phyloP scores from a whole-genome alignment of 2,888 invertebrate species.

The Harmothoe impar region DNA sequence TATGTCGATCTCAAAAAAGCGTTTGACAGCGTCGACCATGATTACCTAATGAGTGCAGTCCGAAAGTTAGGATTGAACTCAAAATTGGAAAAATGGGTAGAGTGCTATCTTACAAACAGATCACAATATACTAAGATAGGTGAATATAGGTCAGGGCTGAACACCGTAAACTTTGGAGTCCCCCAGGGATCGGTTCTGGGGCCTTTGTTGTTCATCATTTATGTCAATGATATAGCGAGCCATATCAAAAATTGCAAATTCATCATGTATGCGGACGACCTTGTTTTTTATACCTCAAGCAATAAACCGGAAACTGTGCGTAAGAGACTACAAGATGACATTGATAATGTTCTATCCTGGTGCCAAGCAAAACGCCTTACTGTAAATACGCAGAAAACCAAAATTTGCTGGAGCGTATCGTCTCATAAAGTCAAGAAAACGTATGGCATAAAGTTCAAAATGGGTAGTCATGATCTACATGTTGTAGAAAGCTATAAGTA shows the following conservation, averaged over 20 bases:
- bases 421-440: too few species aligned
- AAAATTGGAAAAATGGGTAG: background rate
- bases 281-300: background rate
- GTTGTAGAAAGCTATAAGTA: too few species aligned
- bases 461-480: too few species aligned
- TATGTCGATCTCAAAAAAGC: too few species aligned
- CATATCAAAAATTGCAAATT: background rate
- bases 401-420: too few species aligned
- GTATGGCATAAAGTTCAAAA: too few species aligned
- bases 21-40: too few species aligned
- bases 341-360: background rate
- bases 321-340: background rate
- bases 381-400: too few species aligned
- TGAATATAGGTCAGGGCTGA: background rate
- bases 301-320: background rate
- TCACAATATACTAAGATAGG: background rate
- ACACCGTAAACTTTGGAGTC: background rate
- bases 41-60: background rate
- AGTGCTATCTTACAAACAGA: background rate
- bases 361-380: too few species aligned
- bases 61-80: background rate
- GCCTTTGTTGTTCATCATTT: background rate
- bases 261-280: background rate
- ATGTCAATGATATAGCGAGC: background rate
- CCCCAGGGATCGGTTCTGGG: background rate